Conservation (phyloP, 2,797 vertebrate species). For the Hypotaenidia philippensis region DNA sequence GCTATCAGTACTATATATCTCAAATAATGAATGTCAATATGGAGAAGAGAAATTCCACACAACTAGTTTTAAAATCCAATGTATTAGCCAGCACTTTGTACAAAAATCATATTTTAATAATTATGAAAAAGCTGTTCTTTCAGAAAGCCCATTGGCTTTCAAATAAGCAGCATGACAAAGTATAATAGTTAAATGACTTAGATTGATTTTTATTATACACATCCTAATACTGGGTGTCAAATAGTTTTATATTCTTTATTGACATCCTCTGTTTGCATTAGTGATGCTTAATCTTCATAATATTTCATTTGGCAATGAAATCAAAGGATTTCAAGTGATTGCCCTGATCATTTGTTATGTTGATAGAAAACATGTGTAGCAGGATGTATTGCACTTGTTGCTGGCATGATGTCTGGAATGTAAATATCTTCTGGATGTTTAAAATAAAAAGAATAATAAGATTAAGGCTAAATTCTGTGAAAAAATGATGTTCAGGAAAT, state of each 20-base stretch:
- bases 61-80: not conserved
- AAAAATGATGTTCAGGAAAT: not conserved
- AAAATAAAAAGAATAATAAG: not conserved
- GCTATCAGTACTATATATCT: not conserved
- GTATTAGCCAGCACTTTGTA: not conserved
- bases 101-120: not conserved
- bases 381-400: not conserved
- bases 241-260: not conserved
- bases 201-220: not conserved
- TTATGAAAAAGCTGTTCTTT: not conserved
- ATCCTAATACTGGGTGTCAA: not conserved
- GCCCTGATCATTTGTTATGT: not conserved
- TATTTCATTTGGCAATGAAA: not conserved
- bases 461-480: not conserved
- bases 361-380: not conserved
- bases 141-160: not conserved
- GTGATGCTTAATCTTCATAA: not conserved
- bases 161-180: not conserved
- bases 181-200: not conserved
- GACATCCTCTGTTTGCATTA: not conserved
- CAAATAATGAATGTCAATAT: not conserved
- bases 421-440: not conserved
- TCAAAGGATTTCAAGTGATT: not conserved
- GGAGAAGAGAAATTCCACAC: not conserved
- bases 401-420: not conserved